phyloP scores from a whole-genome alignment of 2,888 invertebrate genomes.

The Caenorhabditis doughertyi region DNA sequence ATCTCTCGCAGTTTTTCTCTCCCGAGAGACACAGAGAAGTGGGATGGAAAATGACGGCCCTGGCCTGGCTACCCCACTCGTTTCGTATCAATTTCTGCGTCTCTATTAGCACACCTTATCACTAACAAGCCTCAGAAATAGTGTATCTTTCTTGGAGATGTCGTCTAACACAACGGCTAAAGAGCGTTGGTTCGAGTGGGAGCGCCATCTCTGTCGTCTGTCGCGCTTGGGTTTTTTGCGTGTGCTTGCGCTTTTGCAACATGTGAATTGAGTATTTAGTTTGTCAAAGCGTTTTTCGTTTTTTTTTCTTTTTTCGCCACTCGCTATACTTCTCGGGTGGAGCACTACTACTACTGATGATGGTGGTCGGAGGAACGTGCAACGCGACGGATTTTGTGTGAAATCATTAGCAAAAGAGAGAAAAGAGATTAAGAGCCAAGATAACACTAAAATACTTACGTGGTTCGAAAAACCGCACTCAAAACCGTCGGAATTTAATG shows the following conservation, averaged over 20 bases:
- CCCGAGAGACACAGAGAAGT: constrained; percentile 11
- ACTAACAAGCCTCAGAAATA: not conserved
- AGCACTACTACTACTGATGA: not conserved
- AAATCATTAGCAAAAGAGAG: not conserved
- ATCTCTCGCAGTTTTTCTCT: not conserved
- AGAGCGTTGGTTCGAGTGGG: constrained; percentile 56
- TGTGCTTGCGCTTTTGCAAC: constrained; percentile 58
- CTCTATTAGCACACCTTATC: constrained; percentile 14
- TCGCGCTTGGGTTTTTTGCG: constrained; percentile 35
- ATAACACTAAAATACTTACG: not conserved
- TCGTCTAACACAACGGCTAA: constrained; percentile 29
- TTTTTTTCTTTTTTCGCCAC: constrained; percentile 10
- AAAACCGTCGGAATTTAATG: not conserved
- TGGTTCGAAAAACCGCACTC: not conserved
- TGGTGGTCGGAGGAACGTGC: constrained; percentile 42
- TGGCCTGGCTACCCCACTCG: constrained; percentile 27
- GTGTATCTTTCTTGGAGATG: constrained; percentile 16
- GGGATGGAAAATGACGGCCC: not conserved
- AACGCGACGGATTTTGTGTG: constrained; percentile 30
- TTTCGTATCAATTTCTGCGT: constrained; percentile 27
- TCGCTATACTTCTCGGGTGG: constrained; percentile 28
- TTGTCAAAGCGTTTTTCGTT: constrained; percentile 57
- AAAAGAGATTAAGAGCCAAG: not conserved
- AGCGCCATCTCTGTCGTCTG: constrained; percentile 27
- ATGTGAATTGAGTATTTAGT: constrained; percentile 65